These are phyloP conservation scores for Stegana nigrithorax DNA, from an alignment of 2,888 invertebrate species.

Conservation along the genomic window DNA sequence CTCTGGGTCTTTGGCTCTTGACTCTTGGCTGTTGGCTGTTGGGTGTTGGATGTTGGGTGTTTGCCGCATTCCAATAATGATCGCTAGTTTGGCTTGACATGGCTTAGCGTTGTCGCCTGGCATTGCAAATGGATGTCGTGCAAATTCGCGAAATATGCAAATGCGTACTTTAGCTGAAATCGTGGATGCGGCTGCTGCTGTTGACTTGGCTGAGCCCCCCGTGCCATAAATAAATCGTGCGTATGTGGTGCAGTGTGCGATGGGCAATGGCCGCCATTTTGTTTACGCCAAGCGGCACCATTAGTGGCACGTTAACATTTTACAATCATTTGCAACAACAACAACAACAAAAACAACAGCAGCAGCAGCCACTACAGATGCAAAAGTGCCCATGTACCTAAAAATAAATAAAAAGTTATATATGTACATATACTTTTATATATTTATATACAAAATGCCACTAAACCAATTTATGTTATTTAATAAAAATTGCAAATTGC, in stretches of 20 bases:
- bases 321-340: neutral
- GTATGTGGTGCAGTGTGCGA: neutral
- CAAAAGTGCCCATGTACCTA: too few relatives aligned
- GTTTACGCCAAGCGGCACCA: conserved; percentile 1
- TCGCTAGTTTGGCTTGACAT: conserved; percentile 9
- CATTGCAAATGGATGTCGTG: conserved; percentile 52
- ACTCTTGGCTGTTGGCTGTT: too few relatives aligned
- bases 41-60: too few relatives aligned
- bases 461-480: conserved; percentile 47
- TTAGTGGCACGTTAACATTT: neutral
- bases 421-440: too few relatives aligned
- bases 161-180: conserved; percentile 29
- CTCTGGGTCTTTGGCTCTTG: too few relatives aligned
- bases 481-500: conserved; percentile 32
- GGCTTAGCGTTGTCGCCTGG: neutral
- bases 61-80: conserved; percentile 1
- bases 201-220: neutral
- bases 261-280: conserved; percentile 35
- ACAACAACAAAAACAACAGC: neutral
- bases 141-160: conserved; percentile 51
- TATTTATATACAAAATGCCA: too few relatives aligned
- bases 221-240: too few relatives aligned
- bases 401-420: too few relatives aligned
- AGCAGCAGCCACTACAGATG: too few relatives aligned
- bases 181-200: neutral